Evolutionary conservation across 2,113 vertebrate genomes (phyloP).

Genomic region (Dasyornis broadbenti): DNA sequence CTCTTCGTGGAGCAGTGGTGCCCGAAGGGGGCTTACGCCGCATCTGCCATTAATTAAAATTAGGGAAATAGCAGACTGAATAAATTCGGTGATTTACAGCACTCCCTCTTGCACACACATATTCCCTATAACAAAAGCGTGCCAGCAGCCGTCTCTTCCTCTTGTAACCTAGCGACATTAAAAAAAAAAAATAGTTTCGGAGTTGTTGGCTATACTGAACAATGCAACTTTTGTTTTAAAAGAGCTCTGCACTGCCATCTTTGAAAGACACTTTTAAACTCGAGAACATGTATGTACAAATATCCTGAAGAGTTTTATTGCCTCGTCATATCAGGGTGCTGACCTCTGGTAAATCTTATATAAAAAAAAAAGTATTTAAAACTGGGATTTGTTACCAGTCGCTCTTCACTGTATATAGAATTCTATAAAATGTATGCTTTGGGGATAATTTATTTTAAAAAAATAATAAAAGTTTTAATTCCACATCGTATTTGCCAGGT

Average conservation of each 20-base stretch:
- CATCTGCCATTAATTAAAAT: neutral
- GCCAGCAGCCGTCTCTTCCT: slow-evolving; percentile 20
- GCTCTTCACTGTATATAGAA: slow-evolving; percentile 83
- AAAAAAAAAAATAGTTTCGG: neutral
- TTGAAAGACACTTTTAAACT: slow-evolving; percentile 71
- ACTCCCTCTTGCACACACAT: slow-evolving; percentile 39
- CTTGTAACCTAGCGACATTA: neutral
- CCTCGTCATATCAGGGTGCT: slow-evolving; percentile 74
- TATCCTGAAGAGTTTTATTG: slow-evolving; percentile 69
- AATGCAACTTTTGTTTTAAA: slow-evolving; percentile 79
- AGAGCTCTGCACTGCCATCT: slow-evolving; percentile 89
- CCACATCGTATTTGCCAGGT: slow-evolving; percentile 26
- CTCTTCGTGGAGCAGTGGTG: neutral
- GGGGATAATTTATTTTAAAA: slow-evolving; percentile 92
- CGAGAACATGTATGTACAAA: slow-evolving; percentile 71
- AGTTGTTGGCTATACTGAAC: slow-evolving; percentile 65
- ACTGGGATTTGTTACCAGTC: slow-evolving; percentile 85
- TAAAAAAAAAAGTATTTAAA: slow-evolving; percentile 83
- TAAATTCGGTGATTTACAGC: slow-evolving; percentile 25
- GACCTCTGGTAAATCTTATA: slow-evolving; percentile 80
- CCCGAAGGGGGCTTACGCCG: neutral
- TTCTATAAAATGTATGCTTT: slow-evolving; percentile 84
- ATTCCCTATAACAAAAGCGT: neutral
- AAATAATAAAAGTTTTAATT: slow-evolving; percentile 70
- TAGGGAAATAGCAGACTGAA: neutral